Evolutionary conservation across 37 sponge, comb jelly and placozoan genomes (phyloP), one percentile per base, ranked within the genome.

Genomic region (Corticium candelabrum): DNA sequence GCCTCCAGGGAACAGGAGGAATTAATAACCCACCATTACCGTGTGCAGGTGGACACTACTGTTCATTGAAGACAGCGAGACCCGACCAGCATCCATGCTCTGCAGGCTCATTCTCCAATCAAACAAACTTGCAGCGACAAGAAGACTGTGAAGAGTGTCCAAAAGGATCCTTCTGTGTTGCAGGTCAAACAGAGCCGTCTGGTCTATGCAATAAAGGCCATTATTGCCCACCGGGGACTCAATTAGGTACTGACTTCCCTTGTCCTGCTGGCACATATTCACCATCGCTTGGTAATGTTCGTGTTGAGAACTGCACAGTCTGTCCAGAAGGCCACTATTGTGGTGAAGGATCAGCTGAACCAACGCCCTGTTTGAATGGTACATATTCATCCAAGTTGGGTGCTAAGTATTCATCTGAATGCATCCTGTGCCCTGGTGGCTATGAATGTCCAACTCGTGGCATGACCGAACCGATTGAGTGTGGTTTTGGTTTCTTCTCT

Each of bases 41-140:
- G 29, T 82, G 82, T 75, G 41, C 82, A 21, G 50, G 3, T 21
- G 82, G 82, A 76, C 82, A 82, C 38, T 82, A 82, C 39, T 82
- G 82, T 41, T 76, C 82, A 27, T 57, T 72, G n/a, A 76, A 76
- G 3, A 82, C 82, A 21, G 36, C 29, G 31, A 7, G 36, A 7
- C 29, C 73, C 5, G 73, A 70, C 5, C 35, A 33, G 29, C 5
- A n/a, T 70, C 73, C 73, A 7, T 70, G 73, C 29, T 4, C 73
- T 33, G 73, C 73, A 4, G 73, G 73, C 5, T 70, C 73, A 4
- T 70, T n/a, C 73, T n/a, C 73, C 4, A 70, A 70, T 15, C 73
- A n/a, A 15, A 70, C 73, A 29, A 70, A 70, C 21, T 29, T 70
- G 29, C 5, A 70, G 34, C 5, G 73, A 4, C 73, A 70, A 29